Conservation (phyloP, 2,113 vertebrate species). For the Hydrolagus affinis region DNA sequence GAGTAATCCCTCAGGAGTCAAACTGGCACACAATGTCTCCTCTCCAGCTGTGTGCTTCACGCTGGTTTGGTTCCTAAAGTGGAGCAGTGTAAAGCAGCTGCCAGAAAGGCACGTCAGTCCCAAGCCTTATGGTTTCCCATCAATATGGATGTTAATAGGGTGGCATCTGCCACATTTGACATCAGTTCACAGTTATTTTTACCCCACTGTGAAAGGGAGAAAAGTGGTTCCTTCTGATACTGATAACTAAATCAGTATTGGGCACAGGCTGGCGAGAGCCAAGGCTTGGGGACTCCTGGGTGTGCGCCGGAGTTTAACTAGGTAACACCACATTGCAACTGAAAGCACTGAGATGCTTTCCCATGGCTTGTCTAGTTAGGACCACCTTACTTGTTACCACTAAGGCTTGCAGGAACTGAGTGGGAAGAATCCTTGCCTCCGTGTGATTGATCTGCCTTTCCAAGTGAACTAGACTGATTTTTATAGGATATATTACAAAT, state of each 20-base stretch:
- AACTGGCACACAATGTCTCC: not conserved
- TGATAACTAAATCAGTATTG: not conserved
- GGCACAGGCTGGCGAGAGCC: too few species aligned
- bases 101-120: not conserved
- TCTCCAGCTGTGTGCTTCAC: constrained; percentile 15
- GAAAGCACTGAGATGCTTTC: too few species aligned
- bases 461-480: too few species aligned
- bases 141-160: not conserved
- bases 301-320: too few species aligned
- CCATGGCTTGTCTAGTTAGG: too few species aligned
- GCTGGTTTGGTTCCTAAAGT: not conserved
- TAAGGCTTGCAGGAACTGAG: too few species aligned
- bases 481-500: too few species aligned
- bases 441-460: too few species aligned
- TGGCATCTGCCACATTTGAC: not conserved
- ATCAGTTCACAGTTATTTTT: not conserved
- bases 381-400: too few species aligned
- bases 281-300: too few species aligned
- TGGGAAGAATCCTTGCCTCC: too few species aligned
- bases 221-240: not conserved
- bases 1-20: not conserved
- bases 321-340: too few species aligned
- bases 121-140: constrained; percentile 10
- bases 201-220: not conserved
- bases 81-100: not conserved